phyloP scores from a whole-genome alignment of 2,797 vertebrate species.

The Varecia variegata region DNA sequence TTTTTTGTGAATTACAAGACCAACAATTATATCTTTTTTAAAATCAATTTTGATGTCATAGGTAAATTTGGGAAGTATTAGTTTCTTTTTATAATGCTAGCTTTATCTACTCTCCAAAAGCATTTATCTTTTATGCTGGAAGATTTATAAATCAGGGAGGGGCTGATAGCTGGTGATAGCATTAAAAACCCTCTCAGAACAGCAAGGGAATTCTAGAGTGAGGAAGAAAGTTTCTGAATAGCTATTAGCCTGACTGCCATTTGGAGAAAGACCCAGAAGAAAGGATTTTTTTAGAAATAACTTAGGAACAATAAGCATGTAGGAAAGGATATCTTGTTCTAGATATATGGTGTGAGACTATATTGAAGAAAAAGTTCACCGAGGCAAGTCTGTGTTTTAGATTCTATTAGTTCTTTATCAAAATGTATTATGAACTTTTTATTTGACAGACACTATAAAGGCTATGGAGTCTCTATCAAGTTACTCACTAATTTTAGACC shows the following conservation, averaged over 20 bases:
- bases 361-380: neutral
- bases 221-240: neutral
- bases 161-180: neutral
- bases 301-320: neutral
- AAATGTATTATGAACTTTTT: neutral
- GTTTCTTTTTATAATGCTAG: neutral
- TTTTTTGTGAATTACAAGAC: slow-evolving; percentile 41
- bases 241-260: neutral
- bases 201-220: neutral
- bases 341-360: neutral
- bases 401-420: neutral
- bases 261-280: neutral
- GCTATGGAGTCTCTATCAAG: neutral
- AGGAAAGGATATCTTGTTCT: neutral
- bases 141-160: neutral
- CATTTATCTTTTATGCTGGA: neutral
- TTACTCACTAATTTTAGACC: neutral
- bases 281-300: neutral
- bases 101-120: neutral
- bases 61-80: neutral
- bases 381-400: neutral
- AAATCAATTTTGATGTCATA: neutral
- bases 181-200: neutral
- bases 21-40: slow-evolving; percentile 43
- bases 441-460: neutral